Evolutionary conservation across 2,797 vertebrate genomes (phyloP), one percentile per base, ranked within the genome.

Genomic region (Lagocephalus sceleratus): DNA sequence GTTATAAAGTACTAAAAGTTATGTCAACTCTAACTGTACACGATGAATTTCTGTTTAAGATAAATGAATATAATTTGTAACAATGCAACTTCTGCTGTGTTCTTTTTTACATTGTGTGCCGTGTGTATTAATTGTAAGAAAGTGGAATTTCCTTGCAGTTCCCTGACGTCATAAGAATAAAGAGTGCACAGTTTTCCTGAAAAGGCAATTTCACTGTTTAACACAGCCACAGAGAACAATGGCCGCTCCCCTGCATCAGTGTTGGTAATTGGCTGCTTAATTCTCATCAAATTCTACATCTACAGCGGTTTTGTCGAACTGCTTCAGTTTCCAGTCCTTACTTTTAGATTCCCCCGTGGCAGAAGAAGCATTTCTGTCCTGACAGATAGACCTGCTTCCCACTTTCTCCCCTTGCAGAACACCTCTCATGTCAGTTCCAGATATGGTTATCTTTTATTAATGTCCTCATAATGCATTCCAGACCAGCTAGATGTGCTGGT

Each of bases 401-500:
- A 39, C 51, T 19, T n/a, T 5, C 51, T 19, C 16, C 14, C 15
- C 20, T 41, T 48, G 32, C 55, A 50, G 49, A 57, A 65, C 39
- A 29, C 58, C 55, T 66, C 60, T 39, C 68, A 62, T 77, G 75
- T 76, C 71, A 67, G 56, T 49, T 46, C 62, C 54, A 65, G 64
- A 76, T 73, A 71, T 71, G 61, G 57, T 69, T 63, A 72, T 81
- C 74, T 82, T 68, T 77, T 71, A 67, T 60, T 70, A 64, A 78
- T 73, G 54, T 68, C 54, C 51, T 50, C 38, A 69, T 73, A 52
- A 68, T 70, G 60, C 60, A 66, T 78, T 81, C 79, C 54, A 41
- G 54, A 58, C 59, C 54, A 53, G 66, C 53, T 38, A 12, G 63
- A 63, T 44, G 57, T 59, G 61, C 49, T 60, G 58, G 68, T 48